Percentiles rank a stretch among this genome's conserved stretches.
Evolutionary conservation across 2,888 invertebrate species (phyloP).

Genomic region (Entomobrya proxima): DNA sequence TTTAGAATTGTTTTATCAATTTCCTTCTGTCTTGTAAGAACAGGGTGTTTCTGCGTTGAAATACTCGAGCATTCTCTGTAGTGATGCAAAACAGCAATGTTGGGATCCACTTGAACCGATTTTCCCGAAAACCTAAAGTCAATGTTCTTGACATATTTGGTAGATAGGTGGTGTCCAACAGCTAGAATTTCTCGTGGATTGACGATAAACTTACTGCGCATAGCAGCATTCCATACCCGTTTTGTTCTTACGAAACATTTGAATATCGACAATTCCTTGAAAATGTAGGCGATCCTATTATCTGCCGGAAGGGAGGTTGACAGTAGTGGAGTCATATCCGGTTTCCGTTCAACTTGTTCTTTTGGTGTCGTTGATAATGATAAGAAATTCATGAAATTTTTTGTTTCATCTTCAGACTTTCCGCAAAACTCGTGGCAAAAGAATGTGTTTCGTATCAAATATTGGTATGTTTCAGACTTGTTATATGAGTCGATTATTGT

Average conservation of each 20-base stretch:
- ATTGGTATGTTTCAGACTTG: slow-evolving; percentile 50
- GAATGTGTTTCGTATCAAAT: slow-evolving; percentile 72
- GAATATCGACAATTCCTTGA: slow-evolving; percentile 57
- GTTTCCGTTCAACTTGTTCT: not conserved
- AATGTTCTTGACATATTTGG: slow-evolving; percentile 53
- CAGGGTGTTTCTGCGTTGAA: slow-evolving; percentile 64
- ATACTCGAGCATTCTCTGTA: slow-evolving; percentile 83
- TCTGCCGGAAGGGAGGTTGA: not conserved
- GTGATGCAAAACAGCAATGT: slow-evolving; percentile 89
- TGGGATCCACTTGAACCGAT: slow-evolving; percentile 88
- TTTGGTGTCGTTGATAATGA: not conserved
- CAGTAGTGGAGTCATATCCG: not conserved
- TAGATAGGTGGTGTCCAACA: slow-evolving; percentile 92
- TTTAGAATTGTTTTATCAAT: slow-evolving; percentile 54
- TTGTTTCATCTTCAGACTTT: not conserved
- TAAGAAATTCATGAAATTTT: not conserved
- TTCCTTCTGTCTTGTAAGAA: slow-evolving; percentile 51
- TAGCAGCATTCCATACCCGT: slow-evolving; percentile 68
- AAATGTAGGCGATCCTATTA: not conserved
- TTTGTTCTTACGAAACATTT: slow-evolving; percentile 70
- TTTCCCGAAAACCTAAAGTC: slow-evolving; percentile 74
- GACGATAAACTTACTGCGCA: slow-evolving; percentile 90
- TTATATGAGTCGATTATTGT: slow-evolving; percentile 45
- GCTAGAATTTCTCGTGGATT: slow-evolving; percentile 89
- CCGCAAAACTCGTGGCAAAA: slow-evolving; percentile 74